Conservation (phyloP, 2,888 invertebrate species). For the Hydrotaea cyrtoneurina region DNA sequence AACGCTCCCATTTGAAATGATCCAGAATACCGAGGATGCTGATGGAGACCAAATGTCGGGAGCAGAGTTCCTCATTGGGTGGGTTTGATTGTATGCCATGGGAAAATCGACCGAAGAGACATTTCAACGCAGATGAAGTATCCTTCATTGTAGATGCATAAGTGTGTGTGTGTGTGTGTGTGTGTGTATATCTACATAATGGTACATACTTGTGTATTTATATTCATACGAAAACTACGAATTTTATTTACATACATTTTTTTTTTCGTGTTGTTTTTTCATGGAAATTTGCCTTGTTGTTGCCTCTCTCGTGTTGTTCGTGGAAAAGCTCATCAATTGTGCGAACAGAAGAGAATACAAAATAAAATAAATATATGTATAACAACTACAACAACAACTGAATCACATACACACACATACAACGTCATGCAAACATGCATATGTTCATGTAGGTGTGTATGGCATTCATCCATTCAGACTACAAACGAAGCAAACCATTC, state of each 20-base stretch:
- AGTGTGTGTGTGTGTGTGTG: no score
- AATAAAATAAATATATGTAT: constrained; percentile 44
- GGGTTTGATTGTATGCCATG: no score
- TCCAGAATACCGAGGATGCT: background rate
- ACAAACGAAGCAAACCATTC: constrained; percentile 39
- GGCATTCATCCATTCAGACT: background rate
- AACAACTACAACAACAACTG: constrained; percentile 32
- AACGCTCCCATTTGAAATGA: background rate
- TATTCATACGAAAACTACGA: background rate
- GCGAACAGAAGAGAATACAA: constrained; percentile 5
- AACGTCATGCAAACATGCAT: background rate
- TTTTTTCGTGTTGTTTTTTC: background rate
- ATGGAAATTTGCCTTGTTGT: background rate
- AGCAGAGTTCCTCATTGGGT: background rate
- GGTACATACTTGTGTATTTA: background rate
- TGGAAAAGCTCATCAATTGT: constrained; percentile 46
- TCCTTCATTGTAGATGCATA: no score
- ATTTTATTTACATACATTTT: constrained; percentile 31
- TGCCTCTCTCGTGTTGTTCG: background rate
- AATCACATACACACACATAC: constrained; percentile 6
- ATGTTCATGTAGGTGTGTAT: constrained; percentile 5
- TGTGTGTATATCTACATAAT: background rate
- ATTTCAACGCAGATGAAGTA: no score
- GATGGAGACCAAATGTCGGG: background rate
- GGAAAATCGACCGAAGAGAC: no score